Evolutionary conservation across 1,140 invertebrate genomes (phyloP), one percentile per base, ranked within the genome.

Genomic region (Drosophila kikkawai): DNA sequence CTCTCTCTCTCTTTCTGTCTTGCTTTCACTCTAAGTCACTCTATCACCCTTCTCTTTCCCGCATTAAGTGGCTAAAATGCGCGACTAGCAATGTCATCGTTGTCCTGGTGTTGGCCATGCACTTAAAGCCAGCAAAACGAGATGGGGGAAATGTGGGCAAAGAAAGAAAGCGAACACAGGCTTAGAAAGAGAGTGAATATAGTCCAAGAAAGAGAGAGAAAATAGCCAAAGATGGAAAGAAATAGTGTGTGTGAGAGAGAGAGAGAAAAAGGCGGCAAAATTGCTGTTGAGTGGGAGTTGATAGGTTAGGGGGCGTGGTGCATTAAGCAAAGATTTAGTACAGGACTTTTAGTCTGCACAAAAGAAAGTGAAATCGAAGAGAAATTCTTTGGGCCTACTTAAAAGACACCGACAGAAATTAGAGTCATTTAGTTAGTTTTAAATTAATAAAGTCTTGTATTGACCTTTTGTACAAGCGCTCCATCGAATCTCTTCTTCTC

Each of bases 11-110:
- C 32, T 13, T 37, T 34, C 6, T 26, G 19, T 17, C 19, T 15
- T 11, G 44, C 11, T n/a, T 13, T 4, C 39, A 29, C 19, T 36
- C 13, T 12, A 29, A 29, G 26, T 29, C 42, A 3, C 12, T 26
- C 19, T 12, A n/a, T 57, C 37, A 13, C 12, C n/a, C 29, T 4
- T 17, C 19, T 15, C 47, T 17, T 15, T 69, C 34, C 7, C 7
- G 4, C 17, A 17, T 73, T 73, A 73, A 73, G 69, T 73, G 69
- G 53, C 67, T 69, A 60, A 73, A 73, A 73, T 50, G 44, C 68
- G 69, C 69, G 68, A 59, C 51, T 73, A 71, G 69, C 69, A 71
- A 73, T 73, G 69, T 73, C 69, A 73, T 73, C 67, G 67, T 51
- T 47, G 69, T 71, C 69, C 67, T 71, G 71, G 53, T 71, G 36